Evolutionary conservation across 2,797 vertebrate genomes (phyloP), one percentile per base, ranked within the genome.

Genomic region (Pseudomugil gertrudae): DNA sequence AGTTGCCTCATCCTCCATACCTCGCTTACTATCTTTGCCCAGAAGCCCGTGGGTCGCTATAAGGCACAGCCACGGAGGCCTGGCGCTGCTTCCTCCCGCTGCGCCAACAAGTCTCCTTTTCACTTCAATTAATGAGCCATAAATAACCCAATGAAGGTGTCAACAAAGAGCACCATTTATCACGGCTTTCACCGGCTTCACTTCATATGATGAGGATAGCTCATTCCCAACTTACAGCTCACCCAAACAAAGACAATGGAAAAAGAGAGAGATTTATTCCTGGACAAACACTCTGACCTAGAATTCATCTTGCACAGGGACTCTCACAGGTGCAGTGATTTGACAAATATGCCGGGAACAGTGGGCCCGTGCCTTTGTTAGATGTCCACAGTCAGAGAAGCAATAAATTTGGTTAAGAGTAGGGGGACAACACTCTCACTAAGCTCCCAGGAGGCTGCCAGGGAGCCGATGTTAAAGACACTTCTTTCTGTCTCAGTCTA

Each of bases 71-170:
- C 85, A 86, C 75, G 87, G 84, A 91, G 89, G 88, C 80, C 91
- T 79, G 75, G 78, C 85, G 81, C 65, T 68, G 86, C 89, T 81
- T 80, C 76, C 91, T 92, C 95, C 95, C 79, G 92, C 95, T 95
- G 94, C 36, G 93, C 94, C 94, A 95, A 95, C 95, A 96, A 96
- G 94, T 94, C 94, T 95, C 92, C 94, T 93, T 95, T 95, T 96
- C 70, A 90, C 93, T 96, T 96, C 96, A 97, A 97, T 97, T 99
- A 98, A 97, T 96, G 96, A 98, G 95, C 96, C 97, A 98, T 97
- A 98, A 98, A 99, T 98, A 99, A 97, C 95, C 94, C 93, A 94
- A 96, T 96, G 95, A 98, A 97, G 95, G 96, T 96, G 96, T 99
- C 96, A 97, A 96, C 95, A 95, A 95, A 94, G 95, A 95, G 91